Evolutionary conservation across 2,888 invertebrate species (phyloP).

Genomic region (Xiphydria camelus): DNA sequence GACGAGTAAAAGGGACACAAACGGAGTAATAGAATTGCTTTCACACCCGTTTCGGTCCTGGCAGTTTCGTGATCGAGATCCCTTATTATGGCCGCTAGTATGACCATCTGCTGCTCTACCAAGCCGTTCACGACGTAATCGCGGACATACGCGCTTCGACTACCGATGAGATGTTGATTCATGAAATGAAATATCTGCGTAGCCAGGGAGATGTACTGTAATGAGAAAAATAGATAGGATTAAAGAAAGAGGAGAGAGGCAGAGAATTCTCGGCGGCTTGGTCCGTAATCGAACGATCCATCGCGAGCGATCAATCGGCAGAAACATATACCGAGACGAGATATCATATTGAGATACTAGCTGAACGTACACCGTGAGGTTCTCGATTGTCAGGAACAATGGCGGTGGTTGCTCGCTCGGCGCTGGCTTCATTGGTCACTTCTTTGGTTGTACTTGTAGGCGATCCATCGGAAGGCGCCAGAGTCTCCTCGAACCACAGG

Average conservation of each 20-base stretch:
- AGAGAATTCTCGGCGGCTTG: too few relatives aligned
- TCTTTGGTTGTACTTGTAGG: constrained; percentile 64
- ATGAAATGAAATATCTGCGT: constrained; percentile 86
- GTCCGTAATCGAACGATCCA: too few relatives aligned
- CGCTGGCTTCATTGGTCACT: constrained; percentile 59
- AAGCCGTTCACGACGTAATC: constrained; percentile 73
- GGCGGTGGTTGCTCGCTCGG: constrained; percentile 61
- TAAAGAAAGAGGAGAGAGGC: neutral
- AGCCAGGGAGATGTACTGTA: constrained; percentile 81
- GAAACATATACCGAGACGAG: too few relatives aligned
- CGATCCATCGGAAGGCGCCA: constrained; percentile 74
- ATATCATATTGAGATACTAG: too few relatives aligned
- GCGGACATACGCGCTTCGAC: constrained; percentile 70
- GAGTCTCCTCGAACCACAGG: constrained; percentile 92
- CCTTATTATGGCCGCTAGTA: constrained; percentile 84
- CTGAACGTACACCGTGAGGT: constrained; percentile 67
- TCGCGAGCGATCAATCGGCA: too few relatives aligned
- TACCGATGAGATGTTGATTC: constrained; percentile 78
- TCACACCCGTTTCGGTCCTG: constrained; percentile 71
- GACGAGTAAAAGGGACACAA: too few relatives aligned
- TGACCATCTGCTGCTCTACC: constrained; percentile 86
- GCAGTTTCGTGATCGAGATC: constrained; percentile 91
- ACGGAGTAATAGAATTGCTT: too few relatives aligned
- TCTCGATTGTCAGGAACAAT: constrained; percentile 79
- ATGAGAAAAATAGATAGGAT: constrained; percentile 24